These are phyloP conservation scores for Tenebrio molitor DNA, from an alignment of 1,140 invertebrate genomes.

Conservation along the genomic window DNA sequence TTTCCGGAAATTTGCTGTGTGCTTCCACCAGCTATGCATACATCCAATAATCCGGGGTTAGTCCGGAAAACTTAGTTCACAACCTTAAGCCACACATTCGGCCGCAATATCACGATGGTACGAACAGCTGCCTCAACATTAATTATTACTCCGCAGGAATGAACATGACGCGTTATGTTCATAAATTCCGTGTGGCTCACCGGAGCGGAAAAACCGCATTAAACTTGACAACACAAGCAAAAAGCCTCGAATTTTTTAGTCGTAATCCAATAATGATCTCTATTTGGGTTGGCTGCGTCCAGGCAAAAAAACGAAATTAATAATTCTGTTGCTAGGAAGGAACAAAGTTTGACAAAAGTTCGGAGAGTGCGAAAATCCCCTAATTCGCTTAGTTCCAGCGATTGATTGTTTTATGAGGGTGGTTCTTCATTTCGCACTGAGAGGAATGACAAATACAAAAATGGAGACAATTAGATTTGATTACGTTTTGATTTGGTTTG, in stretches of 20 bases:
- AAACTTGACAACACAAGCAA: constrained; percentile 1
- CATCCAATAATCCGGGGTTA: neutral
- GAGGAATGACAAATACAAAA: neutral
- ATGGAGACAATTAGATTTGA: neutral
- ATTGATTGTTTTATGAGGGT: neutral
- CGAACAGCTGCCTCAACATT: constrained; percentile 14
- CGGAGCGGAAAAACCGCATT: constrained; percentile 3
- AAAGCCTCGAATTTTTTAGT: neutral
- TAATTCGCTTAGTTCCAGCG: neutral
- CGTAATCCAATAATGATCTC: no score
- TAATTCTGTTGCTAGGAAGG: neutral
- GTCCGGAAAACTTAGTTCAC: constrained; percentile 12
- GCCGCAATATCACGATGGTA: neutral
- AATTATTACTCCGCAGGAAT: constrained; percentile 22
- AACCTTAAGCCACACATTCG: constrained; percentile 5
- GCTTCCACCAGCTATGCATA: neutral
- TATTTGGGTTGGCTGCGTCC: neutral
- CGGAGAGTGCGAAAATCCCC: neutral
- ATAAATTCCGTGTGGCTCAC: constrained; percentile 9
- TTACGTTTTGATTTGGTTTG: no score
- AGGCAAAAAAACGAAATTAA: neutral
- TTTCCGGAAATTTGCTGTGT: constrained; percentile 21
- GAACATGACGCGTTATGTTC: constrained; percentile 7
- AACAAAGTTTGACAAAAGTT: neutral
- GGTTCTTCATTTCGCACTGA: neutral